Evolutionary conservation across 2,113 vertebrate genomes (phyloP), one percentile per base, ranked within the genome.

Genomic region (Sapayoa aenigma): DNA sequence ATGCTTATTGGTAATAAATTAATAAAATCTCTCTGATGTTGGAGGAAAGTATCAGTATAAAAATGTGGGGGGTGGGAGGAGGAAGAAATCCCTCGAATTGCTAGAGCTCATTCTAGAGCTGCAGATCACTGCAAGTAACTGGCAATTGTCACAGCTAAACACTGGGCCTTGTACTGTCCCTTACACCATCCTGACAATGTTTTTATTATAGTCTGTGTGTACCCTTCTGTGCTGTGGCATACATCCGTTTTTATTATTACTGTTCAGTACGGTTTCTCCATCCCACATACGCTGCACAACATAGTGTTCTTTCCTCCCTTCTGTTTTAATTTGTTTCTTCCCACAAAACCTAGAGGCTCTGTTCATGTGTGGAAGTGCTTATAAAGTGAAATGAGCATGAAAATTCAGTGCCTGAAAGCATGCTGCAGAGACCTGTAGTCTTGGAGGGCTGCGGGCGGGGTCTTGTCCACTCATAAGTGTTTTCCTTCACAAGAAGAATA

Each of bases 241-340:
- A 58, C 76, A 82, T 96, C 42, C 53, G 1, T 83, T 87, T 84
- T 78, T 93, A 66, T 79, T 94, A 24, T 3, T 76, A 27, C 30
- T 52, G 14, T 67, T 72, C 39, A 25, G 24, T 92, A 55, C 42
- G 58, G 44, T 94, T 95, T 94, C 59, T 91, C 16, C 94, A 91
- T 96, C 93, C 88, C 66, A 84, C 23, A 0, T 91, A 65, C 2
- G 0, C 62, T 75, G 53, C 41, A 42, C 73, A 72, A 55, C 79
- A 23, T 30, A 87, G 65, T 76, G 84, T 83, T 90, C 89, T 87
- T 86, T 95, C 67, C 85, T 95, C 72, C 71, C 60, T 97, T 95
- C 80, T 93, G 71, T 80, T 95, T 89, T 68, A 82, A 84, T 96
- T 79, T 94, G 56, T 83, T 92, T 77, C 60, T 96, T 91, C 60